phyloP scores from a whole-genome alignment of 2,797 vertebrate genomes.

The Sciurus vulgaris region DNA sequence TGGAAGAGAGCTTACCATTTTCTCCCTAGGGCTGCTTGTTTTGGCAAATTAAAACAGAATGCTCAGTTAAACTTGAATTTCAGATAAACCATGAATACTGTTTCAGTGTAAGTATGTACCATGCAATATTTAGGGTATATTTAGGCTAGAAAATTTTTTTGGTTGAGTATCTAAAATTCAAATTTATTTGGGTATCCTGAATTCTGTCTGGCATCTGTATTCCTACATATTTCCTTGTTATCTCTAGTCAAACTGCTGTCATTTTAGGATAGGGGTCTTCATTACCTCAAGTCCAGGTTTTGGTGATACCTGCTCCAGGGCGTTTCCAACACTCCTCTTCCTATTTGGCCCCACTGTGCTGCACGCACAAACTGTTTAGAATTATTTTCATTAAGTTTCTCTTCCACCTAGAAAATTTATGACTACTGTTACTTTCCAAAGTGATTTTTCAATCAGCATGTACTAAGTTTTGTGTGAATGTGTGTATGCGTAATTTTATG shows the following conservation, averaged over 20 bases:
- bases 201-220: slow-evolving; percentile 18
- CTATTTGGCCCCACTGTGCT: background rate
- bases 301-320: background rate
- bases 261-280: background rate
- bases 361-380: background rate
- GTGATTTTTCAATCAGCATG: background rate
- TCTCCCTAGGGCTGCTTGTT: background rate
- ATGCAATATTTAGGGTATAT: background rate
- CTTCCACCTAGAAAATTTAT: slow-evolving; percentile 30
- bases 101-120: background rate
- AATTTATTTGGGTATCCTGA: background rate
- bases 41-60: slow-evolving; percentile 3
- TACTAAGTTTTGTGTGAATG: background rate
- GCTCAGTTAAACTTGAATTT: background rate
- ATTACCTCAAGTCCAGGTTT: background rate
- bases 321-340: background rate
- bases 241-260: background rate
- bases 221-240: background rate
- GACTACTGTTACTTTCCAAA: background rate
- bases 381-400: slow-evolving; percentile 43
- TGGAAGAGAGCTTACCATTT: background rate
- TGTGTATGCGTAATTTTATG: background rate
- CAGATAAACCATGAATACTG: background rate
- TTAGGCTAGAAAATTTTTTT: background rate
- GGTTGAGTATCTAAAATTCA: slow-evolving; percentile 14